phyloP scores from a whole-genome alignment of 2,888 invertebrate species.

The Heliconius cydno region DNA sequence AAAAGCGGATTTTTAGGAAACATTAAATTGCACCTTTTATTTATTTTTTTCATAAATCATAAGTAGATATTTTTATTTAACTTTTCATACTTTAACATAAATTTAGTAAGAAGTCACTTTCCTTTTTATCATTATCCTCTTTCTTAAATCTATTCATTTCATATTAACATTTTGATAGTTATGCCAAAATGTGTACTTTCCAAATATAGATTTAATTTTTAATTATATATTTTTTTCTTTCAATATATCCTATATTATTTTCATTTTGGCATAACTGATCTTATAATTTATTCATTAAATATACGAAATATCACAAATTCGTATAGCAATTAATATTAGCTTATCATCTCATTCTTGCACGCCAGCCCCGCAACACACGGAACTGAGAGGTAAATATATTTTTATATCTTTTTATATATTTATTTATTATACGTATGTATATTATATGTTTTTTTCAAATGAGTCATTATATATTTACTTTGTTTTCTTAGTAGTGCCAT shows the following conservation, averaged over 20 bases:
- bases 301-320: slow-evolving; percentile 22
- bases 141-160: not conserved
- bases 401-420: slow-evolving; percentile 40
- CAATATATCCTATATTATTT: too few species aligned
- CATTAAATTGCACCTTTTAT: not conserved
- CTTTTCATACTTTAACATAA: not conserved
- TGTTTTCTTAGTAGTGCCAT: too few species aligned
- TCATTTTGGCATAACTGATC: not conserved
- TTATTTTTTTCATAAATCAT: not conserved
- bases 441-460: slow-evolving; percentile 17
- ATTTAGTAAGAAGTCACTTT: not conserved
- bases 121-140: not conserved
- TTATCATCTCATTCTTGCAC: slow-evolving; percentile 81
- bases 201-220: not conserved
- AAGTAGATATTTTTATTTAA: not conserved
- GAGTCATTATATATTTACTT: slow-evolving; percentile 8
- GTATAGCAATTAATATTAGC: slow-evolving; percentile 56
- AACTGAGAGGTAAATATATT: slow-evolving; percentile 79
- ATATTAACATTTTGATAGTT: not conserved
- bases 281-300: slow-evolving; percentile 2
- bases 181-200: not conserved
- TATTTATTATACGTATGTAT: slow-evolving; percentile 30
- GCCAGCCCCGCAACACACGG: slow-evolving; percentile 82
- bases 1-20: too few species aligned
- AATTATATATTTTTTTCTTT: not conserved